Percentiles rank a stretch among this genome's conserved stretches.
Evolutionary conservation across 2,113 vertebrate genomes (phyloP).

Genomic region (Poeciliopsis occidentalis): DNA sequence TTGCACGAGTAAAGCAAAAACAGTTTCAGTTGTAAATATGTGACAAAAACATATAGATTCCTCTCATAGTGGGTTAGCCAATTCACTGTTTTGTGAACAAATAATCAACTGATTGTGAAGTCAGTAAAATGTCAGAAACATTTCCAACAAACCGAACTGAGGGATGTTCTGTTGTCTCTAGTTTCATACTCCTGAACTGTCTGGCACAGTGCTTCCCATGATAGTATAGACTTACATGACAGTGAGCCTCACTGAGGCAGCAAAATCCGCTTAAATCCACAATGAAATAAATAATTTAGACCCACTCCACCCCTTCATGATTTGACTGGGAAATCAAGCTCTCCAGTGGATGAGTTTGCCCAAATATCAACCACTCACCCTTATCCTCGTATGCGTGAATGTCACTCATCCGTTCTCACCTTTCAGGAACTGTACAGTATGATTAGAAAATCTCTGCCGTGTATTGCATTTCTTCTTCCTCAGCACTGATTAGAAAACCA

Average conservation of each 20-base stretch:
- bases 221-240: not conserved
- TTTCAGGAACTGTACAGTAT: not conserved
- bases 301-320: not conserved
- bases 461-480: conserved; percentile 58
- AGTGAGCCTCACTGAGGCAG: not conserved
- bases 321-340: conserved; percentile 8
- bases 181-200: not conserved
- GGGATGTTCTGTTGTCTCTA: not conserved
- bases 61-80: not conserved
- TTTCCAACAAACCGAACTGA: not conserved
- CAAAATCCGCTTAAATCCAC: conserved; percentile 27
- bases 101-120: conserved; percentile 1
- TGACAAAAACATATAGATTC: conserved; percentile 5
- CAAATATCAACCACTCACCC: not conserved
- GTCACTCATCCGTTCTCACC: conserved; percentile 16
- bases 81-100: not conserved
- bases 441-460: conserved; percentile 17
- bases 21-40: conserved; percentile 7
- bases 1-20: no score
- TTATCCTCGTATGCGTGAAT: conserved; percentile 5
- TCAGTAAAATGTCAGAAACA: not conserved
- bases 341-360: conserved; percentile 27
- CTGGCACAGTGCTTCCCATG: not conserved
- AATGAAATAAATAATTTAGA: conserved; percentile 48
- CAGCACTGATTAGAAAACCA: conserved; percentile 59